Percentiles rank a stretch among this genome's conserved stretches.
These are phyloP conservation scores for Nanorana parkeri DNA, from an alignment of 2,113 vertebrate genomes.

Conservation along the genomic window DNA sequence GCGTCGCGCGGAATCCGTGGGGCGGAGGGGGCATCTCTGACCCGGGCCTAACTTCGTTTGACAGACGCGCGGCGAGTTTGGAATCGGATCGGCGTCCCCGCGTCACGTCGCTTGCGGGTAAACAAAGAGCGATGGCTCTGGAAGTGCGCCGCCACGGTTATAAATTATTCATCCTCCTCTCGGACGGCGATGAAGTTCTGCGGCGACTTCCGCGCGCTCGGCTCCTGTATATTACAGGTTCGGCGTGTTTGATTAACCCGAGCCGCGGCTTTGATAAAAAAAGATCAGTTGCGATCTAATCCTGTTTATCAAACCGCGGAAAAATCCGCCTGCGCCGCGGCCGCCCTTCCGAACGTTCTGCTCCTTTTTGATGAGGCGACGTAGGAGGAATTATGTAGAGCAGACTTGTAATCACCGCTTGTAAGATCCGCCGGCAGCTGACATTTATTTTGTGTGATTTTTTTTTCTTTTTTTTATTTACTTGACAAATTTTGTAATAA, in stretches of 20 bases:
- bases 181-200: not conserved
- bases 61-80: not conserved
- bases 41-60: not conserved
- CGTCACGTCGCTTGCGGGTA: not conserved
- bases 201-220: not conserved
- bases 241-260: conserved; percentile 4
- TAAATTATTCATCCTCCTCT: conserved; percentile 15
- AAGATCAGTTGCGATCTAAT: too few species aligned
- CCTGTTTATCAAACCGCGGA: too few species aligned
- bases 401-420: not conserved
- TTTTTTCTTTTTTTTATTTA: not conserved
- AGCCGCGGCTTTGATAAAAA: too few species aligned
- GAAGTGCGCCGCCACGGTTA: not conserved
- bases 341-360: not conserved
- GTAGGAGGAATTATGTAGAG: not conserved
- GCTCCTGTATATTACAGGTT: not conserved
- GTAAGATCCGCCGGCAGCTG: not conserved
- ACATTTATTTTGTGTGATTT: not conserved
- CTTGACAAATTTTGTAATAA: conserved; percentile 13
- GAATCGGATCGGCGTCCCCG: not conserved
- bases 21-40: not conserved
- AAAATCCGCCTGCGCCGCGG: not conserved
- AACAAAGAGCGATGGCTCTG: not conserved
- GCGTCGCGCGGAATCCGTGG: not conserved
- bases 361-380: not conserved